Evolutionary conservation across 2,888 invertebrate species (phyloP).

Genomic region (Alviniconcha strummeri): DNA sequence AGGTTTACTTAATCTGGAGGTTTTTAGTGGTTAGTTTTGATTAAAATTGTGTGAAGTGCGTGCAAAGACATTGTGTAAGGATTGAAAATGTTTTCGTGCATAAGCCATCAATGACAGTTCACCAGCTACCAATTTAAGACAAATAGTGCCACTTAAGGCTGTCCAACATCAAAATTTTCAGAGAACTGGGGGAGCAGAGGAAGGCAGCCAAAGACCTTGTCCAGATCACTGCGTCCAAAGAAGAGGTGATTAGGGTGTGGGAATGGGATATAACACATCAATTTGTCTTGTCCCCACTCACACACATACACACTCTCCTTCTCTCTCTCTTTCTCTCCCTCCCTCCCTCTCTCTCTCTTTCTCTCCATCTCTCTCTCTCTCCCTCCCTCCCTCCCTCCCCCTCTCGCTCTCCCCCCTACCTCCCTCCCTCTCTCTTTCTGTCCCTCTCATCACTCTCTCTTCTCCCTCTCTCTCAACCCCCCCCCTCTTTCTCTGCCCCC

Average conservation of each 20-base stretch:
- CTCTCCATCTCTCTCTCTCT: neutral
- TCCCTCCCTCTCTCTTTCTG: neutral
- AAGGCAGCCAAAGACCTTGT: neutral
- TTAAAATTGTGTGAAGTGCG: no score
- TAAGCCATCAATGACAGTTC: no score
- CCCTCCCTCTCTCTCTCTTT: conserved; percentile 4
- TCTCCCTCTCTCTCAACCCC: neutral
- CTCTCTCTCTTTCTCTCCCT: neutral
- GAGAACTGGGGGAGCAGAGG: neutral
- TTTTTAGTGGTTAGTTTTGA: no score
- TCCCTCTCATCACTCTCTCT: neutral
- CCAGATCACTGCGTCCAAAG: neutral
- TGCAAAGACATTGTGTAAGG: no score
- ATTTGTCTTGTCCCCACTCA: neutral
- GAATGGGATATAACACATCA: neutral
- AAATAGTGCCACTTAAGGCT: no score
- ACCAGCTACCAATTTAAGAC: no score
- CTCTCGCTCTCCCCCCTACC: neutral
- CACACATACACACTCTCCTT: neutral
- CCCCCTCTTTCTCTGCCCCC: no score
- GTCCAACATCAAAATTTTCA: neutral
- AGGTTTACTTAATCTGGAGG: no score
- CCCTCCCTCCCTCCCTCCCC: neutral
- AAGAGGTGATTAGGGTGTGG: neutral
- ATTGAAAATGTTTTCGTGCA: no score